These are phyloP conservation scores for Hormaphis cornu DNA, from an alignment of 1,140 invertebrate genomes.

Conservation along the genomic window DNA sequence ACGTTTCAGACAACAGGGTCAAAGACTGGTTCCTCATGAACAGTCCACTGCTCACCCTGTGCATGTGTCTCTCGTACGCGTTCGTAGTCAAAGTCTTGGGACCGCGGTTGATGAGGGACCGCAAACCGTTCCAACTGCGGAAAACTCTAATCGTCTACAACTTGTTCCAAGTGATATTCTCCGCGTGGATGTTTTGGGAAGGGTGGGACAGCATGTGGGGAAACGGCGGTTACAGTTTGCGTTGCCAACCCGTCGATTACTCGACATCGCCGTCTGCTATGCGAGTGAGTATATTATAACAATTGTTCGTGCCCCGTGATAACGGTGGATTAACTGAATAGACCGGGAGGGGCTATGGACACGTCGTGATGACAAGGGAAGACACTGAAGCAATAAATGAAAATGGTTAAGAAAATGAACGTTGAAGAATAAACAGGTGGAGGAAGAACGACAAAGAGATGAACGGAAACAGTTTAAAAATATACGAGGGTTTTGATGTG, in stretches of 20 bases:
- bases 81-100: constrained; percentile 68
- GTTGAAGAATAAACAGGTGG: too few relatives aligned
- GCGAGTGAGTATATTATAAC: constrained; percentile 56
- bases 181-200: constrained; percentile 71
- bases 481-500: too few relatives aligned
- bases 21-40: constrained; percentile 76
- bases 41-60: constrained; percentile 68
- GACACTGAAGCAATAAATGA: too few relatives aligned
- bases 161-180: constrained; percentile 72
- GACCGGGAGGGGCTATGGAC: background rate
- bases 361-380: too few relatives aligned
- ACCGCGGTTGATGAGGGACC: constrained; percentile 74
- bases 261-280: constrained; percentile 60
- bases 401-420: too few relatives aligned
- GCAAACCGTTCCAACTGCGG: constrained; percentile 71
- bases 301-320: background rate
- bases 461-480: too few relatives aligned
- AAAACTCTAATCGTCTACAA: constrained; percentile 74
- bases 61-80: constrained; percentile 64
- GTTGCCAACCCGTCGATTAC: constrained; percentile 82
- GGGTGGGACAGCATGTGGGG: constrained; percentile 67
- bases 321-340: background rate
- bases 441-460: too few relatives aligned
- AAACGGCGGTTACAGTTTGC: constrained; percentile 66
- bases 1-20: constrained; percentile 62